These are phyloP conservation scores for Papilio xuthus DNA, from an alignment of 1,140 invertebrate genomes.

Conservation along the genomic window DNA sequence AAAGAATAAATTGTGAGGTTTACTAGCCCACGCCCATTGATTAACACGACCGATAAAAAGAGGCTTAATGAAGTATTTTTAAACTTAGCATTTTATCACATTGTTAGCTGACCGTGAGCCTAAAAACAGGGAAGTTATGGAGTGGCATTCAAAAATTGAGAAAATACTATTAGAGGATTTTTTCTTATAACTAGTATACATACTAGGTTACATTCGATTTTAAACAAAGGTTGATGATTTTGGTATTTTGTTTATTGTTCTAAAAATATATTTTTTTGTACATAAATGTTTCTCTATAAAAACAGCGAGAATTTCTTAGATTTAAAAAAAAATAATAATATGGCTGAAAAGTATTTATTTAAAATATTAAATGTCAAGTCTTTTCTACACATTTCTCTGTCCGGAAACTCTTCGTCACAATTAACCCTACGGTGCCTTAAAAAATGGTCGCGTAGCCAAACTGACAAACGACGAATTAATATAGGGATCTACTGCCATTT, in stretches of 20 bases:
- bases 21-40: conserved; percentile 74
- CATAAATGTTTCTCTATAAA: not conserved
- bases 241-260: not conserved
- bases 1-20: conserved; percentile 47
- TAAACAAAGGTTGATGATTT: not conserved
- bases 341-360: conserved; percentile 34
- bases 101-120: conserved; percentile 65
- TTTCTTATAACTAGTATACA: too few species aligned
- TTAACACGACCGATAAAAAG: conserved; percentile 73
- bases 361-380: conserved; percentile 5
- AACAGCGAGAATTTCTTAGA: conserved; percentile 11
- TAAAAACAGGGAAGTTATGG: conserved; percentile 47
- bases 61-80: conserved; percentile 76
- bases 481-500: conserved; percentile 66
- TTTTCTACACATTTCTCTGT: conserved; percentile 56
- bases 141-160: conserved; percentile 38
- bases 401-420: conserved; percentile 63
- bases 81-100: conserved; percentile 73
- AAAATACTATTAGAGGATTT: not conserved
- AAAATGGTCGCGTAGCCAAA: conserved; percentile 63
- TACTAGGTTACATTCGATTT: not conserved
- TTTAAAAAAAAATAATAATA: conserved; percentile 29
- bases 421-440: conserved; percentile 66
- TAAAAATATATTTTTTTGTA: not conserved
- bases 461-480: conserved; percentile 77